These are phyloP conservation scores for Alfaro cultratus DNA, from an alignment of 2,797 vertebrate genomes.

Conservation along the genomic window DNA sequence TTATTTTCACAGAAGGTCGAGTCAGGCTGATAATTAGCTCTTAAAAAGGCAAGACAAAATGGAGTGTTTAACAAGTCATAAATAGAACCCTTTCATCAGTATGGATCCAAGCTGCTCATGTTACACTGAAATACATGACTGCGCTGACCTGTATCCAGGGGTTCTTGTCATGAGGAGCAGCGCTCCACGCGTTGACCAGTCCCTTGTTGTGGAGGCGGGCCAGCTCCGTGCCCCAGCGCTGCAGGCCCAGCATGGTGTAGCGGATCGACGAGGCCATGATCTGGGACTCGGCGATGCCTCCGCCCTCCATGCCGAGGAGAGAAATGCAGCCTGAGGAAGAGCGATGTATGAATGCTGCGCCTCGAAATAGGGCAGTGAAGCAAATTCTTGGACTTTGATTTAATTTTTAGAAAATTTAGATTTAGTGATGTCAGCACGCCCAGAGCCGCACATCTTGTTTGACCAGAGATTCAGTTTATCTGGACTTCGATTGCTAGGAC, in stretches of 20 bases:
- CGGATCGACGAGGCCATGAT: constrained; percentile 90
- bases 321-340: constrained; percentile 83
- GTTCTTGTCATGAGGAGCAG: constrained; percentile 88
- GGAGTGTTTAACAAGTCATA: not conserved
- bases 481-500: no score
- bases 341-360: not conserved
- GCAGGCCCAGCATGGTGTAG: constrained; percentile 88
- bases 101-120: not conserved
- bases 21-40: not conserved
- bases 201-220: constrained; percentile 91
- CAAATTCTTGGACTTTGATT: no score
- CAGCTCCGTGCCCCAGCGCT: constrained; percentile 93
- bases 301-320: constrained; percentile 91
- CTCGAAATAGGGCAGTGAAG: no score
- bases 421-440: no score
- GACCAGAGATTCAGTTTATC: no score
- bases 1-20: not conserved
- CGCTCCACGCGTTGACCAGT: constrained; percentile 96
- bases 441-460: no score
- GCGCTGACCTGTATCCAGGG: constrained; percentile 92
- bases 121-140: not conserved
- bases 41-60: not conserved
- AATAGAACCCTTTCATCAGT: not conserved
- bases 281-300: constrained; percentile 89
- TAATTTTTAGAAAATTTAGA: no score